Conservation (phyloP, 1,140 invertebrate species). For the Lordiphosa collinella region DNA sequence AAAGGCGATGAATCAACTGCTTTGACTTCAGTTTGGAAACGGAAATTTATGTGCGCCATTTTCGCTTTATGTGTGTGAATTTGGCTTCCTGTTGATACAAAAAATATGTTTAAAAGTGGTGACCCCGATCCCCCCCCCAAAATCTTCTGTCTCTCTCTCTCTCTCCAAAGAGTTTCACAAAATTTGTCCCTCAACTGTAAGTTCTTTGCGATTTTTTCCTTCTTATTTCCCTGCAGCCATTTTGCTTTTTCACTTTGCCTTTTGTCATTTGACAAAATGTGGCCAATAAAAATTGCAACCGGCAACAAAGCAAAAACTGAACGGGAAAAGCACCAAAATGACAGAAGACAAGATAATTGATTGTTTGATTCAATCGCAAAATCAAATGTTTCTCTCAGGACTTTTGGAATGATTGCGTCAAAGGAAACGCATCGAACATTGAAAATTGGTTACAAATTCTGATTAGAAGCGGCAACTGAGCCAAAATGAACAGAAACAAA, state of each 20-base stretch:
- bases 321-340: constrained; percentile 12
- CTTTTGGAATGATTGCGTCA: constrained; percentile 62
- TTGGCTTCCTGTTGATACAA: constrained; percentile 66
- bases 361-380: constrained; percentile 75
- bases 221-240: too few species aligned
- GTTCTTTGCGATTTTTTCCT: constrained; percentile 22
- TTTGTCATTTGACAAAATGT: constrained; percentile 49
- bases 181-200: constrained; percentile 18
- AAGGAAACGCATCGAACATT: constrained; percentile 66
- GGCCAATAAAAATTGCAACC: constrained; percentile 62
- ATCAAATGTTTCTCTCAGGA: constrained; percentile 58
- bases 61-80: constrained; percentile 41
- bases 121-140: constrained; percentile 1
- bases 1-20: constrained; percentile 75
- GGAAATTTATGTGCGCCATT: constrained; percentile 73
- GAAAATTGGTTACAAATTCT: constrained; percentile 76
- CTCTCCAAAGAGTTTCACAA: background rate
- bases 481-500: constrained; percentile 47
- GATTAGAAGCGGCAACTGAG: constrained; percentile 67
- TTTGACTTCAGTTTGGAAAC: constrained; percentile 46
- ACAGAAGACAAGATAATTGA: constrained; percentile 70
- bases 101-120: constrained; percentile 19
- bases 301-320: constrained; percentile 22
- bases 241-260: constrained; percentile 14
- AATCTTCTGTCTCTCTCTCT: background rate